phyloP scores from a whole-genome alignment of 2,113 vertebrate genomes.

The Tetrao urogallus region DNA sequence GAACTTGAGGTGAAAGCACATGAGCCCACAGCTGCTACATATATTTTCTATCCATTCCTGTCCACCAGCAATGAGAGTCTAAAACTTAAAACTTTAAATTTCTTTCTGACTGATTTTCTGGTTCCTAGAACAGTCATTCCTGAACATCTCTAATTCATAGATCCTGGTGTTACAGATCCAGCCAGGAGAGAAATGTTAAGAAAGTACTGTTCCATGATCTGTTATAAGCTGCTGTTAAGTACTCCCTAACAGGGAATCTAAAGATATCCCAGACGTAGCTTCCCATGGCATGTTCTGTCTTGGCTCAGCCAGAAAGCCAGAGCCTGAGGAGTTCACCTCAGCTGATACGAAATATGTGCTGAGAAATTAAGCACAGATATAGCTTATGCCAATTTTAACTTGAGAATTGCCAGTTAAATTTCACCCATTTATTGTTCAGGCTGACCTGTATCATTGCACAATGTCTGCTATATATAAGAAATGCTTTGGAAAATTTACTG shows the following conservation, averaged over 20 bases:
- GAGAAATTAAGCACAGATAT: background rate
- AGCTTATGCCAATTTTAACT: background rate
- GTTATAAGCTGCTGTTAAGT: background rate
- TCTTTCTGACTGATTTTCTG: background rate
- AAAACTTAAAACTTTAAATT: background rate
- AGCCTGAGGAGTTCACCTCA: background rate
- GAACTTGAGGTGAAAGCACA: background rate
- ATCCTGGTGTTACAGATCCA: background rate
- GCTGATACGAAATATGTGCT: background rate
- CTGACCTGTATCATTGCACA: background rate
- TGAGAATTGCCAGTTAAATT: background rate
- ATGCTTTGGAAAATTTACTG: background rate
- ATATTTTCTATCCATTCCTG: background rate
- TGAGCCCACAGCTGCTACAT: background rate
- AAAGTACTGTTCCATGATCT: background rate
- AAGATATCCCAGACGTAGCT: background rate
- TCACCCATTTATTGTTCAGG: background rate
- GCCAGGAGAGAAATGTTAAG: background rate
- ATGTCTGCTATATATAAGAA: background rate
- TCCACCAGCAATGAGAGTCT: background rate
- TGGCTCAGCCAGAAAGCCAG: background rate
- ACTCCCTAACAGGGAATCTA: background rate
- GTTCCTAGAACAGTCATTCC: background rate
- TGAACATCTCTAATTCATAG: background rate
- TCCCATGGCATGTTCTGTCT: accelerated